Conservation (phyloP, 2,888 invertebrate species). For the Agrochola lychnidis region DNA sequence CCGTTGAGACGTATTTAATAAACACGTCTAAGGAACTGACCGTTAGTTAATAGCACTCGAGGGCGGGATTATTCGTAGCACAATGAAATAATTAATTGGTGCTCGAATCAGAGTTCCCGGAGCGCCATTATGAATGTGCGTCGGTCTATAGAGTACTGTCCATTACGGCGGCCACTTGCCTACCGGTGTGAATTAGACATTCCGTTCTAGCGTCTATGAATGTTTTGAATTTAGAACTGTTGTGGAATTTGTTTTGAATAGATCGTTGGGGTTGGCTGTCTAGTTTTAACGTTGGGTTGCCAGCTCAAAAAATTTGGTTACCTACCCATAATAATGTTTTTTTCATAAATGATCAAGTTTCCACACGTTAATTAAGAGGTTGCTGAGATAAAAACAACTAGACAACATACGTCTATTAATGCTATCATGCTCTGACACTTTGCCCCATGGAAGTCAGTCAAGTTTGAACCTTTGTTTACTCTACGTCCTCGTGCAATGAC, state of each 20-base stretch:
- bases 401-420: background rate
- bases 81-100: slow-evolving; percentile 90
- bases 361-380: background rate
- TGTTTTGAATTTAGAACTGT: slow-evolving; percentile 74
- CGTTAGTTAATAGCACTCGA: slow-evolving; percentile 86
- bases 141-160: slow-evolving; percentile 79
- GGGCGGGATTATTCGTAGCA: slow-evolving; percentile 82
- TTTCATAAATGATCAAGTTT: background rate
- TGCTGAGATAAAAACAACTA: background rate
- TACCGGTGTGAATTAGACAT: slow-evolving; percentile 80
- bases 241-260: slow-evolving; percentile 61
- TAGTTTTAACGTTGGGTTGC: slow-evolving; percentile 17
- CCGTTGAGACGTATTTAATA: slow-evolving; percentile 85
- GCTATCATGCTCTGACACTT: background rate
- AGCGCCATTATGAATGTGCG: slow-evolving; percentile 77
- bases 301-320: background rate
- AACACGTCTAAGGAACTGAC: slow-evolving; percentile 89
- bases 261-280: slow-evolving; percentile 29
- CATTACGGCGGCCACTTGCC: slow-evolving; percentile 83
- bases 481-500: background rate
- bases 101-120: slow-evolving; percentile 84
- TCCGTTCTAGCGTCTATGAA: slow-evolving; percentile 68
- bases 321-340: background rate
- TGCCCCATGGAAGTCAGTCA: background rate
- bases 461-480: background rate